phyloP scores from a whole-genome alignment of 2,113 vertebrate species.

The Heloderma charlesbogerti region DNA sequence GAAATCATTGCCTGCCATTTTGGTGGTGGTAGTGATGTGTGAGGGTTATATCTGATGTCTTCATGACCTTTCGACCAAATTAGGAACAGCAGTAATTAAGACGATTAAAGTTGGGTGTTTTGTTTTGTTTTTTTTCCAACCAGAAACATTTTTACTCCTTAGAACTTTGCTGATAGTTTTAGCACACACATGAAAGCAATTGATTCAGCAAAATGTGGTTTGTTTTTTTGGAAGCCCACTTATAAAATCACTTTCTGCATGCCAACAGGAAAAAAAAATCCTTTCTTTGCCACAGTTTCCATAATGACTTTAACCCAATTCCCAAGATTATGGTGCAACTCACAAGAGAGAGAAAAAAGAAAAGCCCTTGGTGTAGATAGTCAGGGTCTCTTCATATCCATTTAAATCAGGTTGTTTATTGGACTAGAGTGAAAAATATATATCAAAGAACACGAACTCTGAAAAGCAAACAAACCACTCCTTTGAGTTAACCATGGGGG shows the following conservation, averaged over 20 bases:
- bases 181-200: conserved; percentile 38
- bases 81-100: conserved; percentile 36
- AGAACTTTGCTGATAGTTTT: conserved; percentile 42
- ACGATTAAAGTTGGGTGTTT: too few species aligned
- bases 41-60: background rate
- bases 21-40: background rate
- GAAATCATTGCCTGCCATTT: background rate
- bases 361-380: background rate
- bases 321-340: background rate
- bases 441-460: conserved; percentile 4
- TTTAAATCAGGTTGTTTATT: conserved; percentile 26
- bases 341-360: background rate
- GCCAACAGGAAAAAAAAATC: background rate
- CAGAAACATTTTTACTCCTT: conserved; percentile 1
- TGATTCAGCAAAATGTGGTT: conserved; percentile 55
- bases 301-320: conserved; percentile 16
- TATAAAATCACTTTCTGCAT: conserved; percentile 38
- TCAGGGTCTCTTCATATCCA: background rate
- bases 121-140: conserved; percentile 42
- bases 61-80: conserved; percentile 42
- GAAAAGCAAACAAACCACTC: conserved; percentile 58
- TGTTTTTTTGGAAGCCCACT: conserved; percentile 42
- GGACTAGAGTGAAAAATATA: background rate
- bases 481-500: conserved; percentile 55
- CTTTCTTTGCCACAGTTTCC: background rate